Evolutionary conservation across 2,113 vertebrate genomes (phyloP).

Genomic region (Albula goreensis): DNA sequence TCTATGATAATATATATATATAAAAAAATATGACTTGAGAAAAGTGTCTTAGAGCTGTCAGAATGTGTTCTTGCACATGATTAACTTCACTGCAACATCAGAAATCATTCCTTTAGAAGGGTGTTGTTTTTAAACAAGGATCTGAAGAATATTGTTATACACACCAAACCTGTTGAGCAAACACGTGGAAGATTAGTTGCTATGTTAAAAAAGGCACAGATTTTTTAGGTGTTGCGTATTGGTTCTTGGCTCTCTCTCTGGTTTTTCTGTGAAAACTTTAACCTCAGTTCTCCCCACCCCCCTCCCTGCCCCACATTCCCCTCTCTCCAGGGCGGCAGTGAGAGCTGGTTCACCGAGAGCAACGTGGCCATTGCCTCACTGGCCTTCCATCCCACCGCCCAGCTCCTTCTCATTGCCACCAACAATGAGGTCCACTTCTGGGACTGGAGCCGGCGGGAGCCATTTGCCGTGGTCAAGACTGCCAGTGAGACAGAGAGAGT

Average conservation of each 20-base stretch:
- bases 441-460: conserved; percentile 98
- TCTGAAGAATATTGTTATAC: not conserved
- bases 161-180: not conserved
- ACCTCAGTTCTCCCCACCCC: not conserved
- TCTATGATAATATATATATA: not conserved
- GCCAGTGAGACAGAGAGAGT: conserved; percentile 95
- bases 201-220: not conserved
- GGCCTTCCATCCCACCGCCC: conserved; percentile 96
- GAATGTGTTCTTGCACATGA: not conserved
- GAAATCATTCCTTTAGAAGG: not conserved
- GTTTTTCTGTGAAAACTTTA: not conserved
- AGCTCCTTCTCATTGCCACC: conserved; percentile 96
- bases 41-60: not conserved
- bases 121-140: not conserved
- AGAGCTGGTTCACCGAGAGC: conserved; percentile 98
- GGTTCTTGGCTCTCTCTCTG: not conserved
- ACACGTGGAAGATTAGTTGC: not conserved
- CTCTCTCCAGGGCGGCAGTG: conserved; percentile 85
- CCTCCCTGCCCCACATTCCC: not conserved
- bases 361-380: conserved; percentile 96
- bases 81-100: not conserved
- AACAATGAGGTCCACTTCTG: conserved; percentile 98
- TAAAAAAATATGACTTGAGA: not conserved
- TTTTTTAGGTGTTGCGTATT: not conserved
- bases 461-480: conserved; percentile 96